Evolutionary conservation across 2,113 vertebrate genomes (phyloP).

Genomic region (Brienomyrus brachyistius): DNA sequence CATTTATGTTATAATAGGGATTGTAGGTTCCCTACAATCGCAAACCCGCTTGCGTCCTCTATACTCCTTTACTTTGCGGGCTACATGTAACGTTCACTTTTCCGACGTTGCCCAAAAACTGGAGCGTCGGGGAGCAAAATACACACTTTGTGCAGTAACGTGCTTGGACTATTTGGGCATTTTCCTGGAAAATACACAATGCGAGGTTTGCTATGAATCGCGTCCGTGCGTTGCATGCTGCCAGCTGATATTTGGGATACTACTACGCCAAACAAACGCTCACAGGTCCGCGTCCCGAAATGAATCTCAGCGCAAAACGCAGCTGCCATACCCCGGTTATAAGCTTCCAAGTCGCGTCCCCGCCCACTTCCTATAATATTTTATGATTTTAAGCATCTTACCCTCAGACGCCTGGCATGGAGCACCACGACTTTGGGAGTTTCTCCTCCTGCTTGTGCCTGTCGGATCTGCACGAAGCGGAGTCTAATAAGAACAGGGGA

Average conservation of each 20-base stretch:
- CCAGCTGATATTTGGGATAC: background rate
- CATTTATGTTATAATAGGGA: background rate
- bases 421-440: background rate
- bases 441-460: background rate
- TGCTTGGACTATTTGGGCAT: background rate
- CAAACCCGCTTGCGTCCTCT: background rate
- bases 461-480: background rate
- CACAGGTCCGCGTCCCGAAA: background rate
- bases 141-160: background rate
- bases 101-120: background rate
- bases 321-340: background rate
- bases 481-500: slow-evolving; percentile 13
- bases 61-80: background rate
- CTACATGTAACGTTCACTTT: background rate
- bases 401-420: background rate
- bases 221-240: background rate
- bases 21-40: background rate
- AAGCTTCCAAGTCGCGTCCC: background rate
- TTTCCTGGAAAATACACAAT: background rate
- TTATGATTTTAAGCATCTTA: background rate
- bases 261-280: background rate
- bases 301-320: background rate
- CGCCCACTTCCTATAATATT: background rate
- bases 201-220: background rate
- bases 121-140: background rate